Evolutionary conservation across 2,888 invertebrate genomes (phyloP), one percentile per base, ranked within the genome.

Genomic region (Boloria euphrosyne): DNA sequence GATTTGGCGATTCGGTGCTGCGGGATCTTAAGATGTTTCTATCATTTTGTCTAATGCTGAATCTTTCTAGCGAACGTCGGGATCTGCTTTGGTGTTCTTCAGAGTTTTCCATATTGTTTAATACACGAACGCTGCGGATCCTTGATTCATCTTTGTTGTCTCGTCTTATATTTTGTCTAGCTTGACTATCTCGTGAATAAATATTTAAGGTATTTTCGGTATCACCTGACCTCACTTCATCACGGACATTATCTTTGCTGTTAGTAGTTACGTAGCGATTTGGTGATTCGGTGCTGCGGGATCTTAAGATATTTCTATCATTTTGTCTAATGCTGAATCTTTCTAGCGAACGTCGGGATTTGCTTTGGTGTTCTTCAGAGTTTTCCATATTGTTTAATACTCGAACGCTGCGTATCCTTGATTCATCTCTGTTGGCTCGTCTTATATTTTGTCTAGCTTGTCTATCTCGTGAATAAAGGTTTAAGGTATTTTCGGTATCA

Each of bases 91-190:
- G 31, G 10, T 38, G 31, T 38, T 38, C 31, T 31, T 31, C 31
- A 38, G 10, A 10, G 31, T 10, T 38, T 38, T 46, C n/a, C n/a
- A 22, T n/a, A 44, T 10, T 44, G n/a, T 10, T 57, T 46, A 57
- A 44, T 18, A n/a, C 44, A 17, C 6, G 17, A 17, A 16, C 17
- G 17, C 17, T 18, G 4, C 17, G 54, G 4, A 6, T 13, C 3
- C 46, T 22, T 4, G 14, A 10, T n/a, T n/a, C 22, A 57, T 22
- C 44, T 5, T 0, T 50, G 2, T 18, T 13, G n/a, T 22, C 18
- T 57, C 13, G 44, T 57, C 44, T 57, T 13, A 22, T n/a, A 44
- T 46, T 22, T 46, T 22, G 57, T n/a, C n/a, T 44, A n/a, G 14
- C n/a, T 18, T 46, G n/a, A 1, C n/a, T 44, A 5, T n/a, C 22